Percentiles rank a stretch among this genome's conserved stretches.
phyloP scores from a whole-genome alignment of 2,888 invertebrate genomes.

The Polydrusus cervinus region DNA sequence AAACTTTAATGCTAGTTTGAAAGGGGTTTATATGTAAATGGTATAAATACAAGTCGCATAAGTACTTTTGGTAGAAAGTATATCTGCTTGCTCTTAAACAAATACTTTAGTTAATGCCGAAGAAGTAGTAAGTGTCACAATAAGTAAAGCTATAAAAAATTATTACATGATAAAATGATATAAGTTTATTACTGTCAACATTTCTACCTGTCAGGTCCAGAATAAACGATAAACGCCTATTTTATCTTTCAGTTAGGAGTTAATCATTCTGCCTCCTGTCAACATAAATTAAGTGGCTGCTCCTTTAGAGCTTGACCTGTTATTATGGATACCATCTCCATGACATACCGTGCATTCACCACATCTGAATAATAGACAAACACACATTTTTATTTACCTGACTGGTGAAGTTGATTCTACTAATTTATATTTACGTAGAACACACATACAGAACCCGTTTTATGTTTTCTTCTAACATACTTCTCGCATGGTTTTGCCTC shows the following conservation, averaged over 20 bases:
- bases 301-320: conserved; percentile 46
- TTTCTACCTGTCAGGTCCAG: not conserved
- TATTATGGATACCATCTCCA: conserved; percentile 48
- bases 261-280: conserved; percentile 45
- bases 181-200: not conserved
- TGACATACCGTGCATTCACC: conserved; percentile 41
- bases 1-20: no score
- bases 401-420: conserved; percentile 52
- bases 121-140: no score
- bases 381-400: conserved; percentile 57
- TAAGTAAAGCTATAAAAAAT: no score
- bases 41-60: no score
- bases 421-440: conserved; percentile 55
- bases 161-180: not conserved
- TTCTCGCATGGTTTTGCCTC: conserved; percentile 35
- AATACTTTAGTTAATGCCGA: no score
- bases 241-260: conserved; percentile 29
- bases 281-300: conserved; percentile 39
- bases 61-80: no score
- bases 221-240: not conserved
- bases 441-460: conserved; percentile 53
- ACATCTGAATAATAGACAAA: conserved; percentile 56
- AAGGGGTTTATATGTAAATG: no score
- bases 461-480: conserved; percentile 32
- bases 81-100: no score